A percentile compares a stretch with the other conserved stretches of the same genome.
These are phyloP conservation scores for Acipenser transmontanus DNA, from an alignment of 2,797 vertebrate species.

Conservation along the genomic window DNA sequence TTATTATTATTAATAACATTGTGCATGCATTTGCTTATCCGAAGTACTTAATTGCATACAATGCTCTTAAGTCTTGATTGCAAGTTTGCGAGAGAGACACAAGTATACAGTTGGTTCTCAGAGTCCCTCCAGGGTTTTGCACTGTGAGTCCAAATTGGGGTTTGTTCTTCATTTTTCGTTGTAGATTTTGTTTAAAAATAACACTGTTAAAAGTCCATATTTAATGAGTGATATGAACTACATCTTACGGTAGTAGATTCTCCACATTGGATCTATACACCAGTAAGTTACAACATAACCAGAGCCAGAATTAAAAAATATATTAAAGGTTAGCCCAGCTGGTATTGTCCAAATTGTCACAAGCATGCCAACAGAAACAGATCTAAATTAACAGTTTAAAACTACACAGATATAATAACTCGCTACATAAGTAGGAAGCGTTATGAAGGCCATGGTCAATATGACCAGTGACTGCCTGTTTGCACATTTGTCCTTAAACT, in stretches of 20 bases:
- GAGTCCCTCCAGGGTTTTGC: constrained; percentile 51
- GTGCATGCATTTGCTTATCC: constrained; percentile 95
- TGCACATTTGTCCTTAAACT: constrained; percentile 45
- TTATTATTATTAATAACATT: constrained; percentile 80
- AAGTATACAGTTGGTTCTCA: constrained; percentile 45
- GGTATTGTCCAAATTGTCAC: constrained; percentile 52
- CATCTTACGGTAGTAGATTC: constrained; percentile 63
- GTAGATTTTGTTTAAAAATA: constrained; percentile 43
- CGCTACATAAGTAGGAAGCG: constrained; percentile 13
- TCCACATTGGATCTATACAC: constrained; percentile 73
- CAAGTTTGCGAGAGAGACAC: constrained; percentile 44
- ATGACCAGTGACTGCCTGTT: constrained; percentile 67
- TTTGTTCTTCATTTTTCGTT: constrained; percentile 9
- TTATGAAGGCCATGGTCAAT: constrained; percentile 55
- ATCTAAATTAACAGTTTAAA: constrained; percentile 49
- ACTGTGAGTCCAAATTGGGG: constrained; percentile 45
- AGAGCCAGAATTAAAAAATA: constrained; percentile 43
- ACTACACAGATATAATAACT: constrained; percentile 50
- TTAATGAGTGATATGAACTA: constrained; percentile 60
- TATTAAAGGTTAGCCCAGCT: constrained; percentile 46
- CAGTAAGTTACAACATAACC: constrained; percentile 76
- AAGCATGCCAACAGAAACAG: constrained; percentile 67
- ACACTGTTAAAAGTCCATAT: constrained; percentile 56
- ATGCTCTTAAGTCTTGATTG: constrained; percentile 54
- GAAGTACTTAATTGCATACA: constrained; percentile 81